Conservation (phyloP, 2,113 vertebrate species). For the Sceloporus undulatus region DNA sequence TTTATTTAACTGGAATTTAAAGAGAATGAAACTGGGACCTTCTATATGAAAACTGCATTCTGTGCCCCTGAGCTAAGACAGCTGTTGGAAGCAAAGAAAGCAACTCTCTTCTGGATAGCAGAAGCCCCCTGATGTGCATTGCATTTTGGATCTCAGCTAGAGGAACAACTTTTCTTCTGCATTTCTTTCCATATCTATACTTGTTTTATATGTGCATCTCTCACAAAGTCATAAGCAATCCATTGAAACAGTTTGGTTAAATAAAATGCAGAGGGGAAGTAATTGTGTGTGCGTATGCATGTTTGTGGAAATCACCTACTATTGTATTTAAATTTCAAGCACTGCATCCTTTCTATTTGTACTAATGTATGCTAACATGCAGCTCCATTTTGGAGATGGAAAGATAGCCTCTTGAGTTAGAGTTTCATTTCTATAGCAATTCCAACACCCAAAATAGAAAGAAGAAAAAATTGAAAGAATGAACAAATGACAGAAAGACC, state of each 20-base stretch:
- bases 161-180: conserved; percentile 15
- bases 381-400: conserved; percentile 32
- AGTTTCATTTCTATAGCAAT: conserved; percentile 8
- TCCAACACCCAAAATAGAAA: not conserved
- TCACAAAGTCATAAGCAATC: not conserved
- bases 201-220: not conserved
- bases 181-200: conserved; percentile 1
- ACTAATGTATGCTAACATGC: conserved; percentile 9
- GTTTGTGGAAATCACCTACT: not conserved
- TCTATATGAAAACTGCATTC: not conserved
- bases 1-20: not conserved
- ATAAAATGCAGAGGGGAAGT: conserved; percentile 18
- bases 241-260: not conserved
- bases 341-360: not conserved
- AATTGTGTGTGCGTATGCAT: not conserved
- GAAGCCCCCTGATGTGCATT: not conserved
- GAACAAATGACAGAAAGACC: not conserved
- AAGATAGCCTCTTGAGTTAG: conserved; percentile 18
- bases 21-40: not conserved
- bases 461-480: not conserved
- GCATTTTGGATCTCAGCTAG: not conserved
- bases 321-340: not conserved
- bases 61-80: not conserved
- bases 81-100: not conserved
- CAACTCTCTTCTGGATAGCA: not conserved